phyloP scores from a whole-genome alignment of 2,113 vertebrate genomes.

The Megalops atlanticus region DNA sequence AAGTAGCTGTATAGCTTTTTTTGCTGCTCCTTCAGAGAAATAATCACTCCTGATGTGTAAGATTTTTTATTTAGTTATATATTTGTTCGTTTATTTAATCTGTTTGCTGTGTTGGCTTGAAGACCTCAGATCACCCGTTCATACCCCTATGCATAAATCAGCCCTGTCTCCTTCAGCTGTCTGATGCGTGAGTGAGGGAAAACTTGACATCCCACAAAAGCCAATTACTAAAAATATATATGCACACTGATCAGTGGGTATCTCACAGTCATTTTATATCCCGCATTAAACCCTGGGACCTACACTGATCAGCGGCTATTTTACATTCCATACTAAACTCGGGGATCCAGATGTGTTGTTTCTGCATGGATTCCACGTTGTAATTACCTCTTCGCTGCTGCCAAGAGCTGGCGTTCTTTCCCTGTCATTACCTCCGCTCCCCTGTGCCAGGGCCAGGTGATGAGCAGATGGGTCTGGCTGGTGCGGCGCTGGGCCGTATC shows the following conservation, averaged over 20 bases:
- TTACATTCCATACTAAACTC: slow-evolving; percentile 56
- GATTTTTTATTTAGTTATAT: neutral
- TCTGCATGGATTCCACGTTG: slow-evolving; percentile 77
- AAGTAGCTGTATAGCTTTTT: too few species aligned
- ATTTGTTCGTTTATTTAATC: neutral
- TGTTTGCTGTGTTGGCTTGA: neutral
- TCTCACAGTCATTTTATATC: neutral
- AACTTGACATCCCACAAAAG: neutral
- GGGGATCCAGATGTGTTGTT: slow-evolving; percentile 77
- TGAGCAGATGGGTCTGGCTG: slow-evolving; percentile 75
- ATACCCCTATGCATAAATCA: too few species aligned
- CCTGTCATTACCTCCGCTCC: slow-evolving; percentile 75
- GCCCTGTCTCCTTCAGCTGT: neutral
- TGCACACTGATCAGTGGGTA: neutral
- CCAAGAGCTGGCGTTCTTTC: slow-evolving; percentile 73
- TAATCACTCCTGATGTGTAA: too few species aligned
- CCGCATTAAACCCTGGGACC: slow-evolving; percentile 48
- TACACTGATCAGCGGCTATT: slow-evolving; percentile 38
- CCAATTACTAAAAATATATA: neutral
- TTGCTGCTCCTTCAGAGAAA: neutral
- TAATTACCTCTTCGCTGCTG: slow-evolving; percentile 73
- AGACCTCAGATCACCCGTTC: neutral
- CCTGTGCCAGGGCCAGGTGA: slow-evolving; percentile 75
- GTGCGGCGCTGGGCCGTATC: slow-evolving; percentile 56
- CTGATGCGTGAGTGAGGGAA: neutral